These are phyloP conservation scores for Talpa occidentalis DNA, from an alignment of 2,113 vertebrate genomes.

Conservation along the genomic window DNA sequence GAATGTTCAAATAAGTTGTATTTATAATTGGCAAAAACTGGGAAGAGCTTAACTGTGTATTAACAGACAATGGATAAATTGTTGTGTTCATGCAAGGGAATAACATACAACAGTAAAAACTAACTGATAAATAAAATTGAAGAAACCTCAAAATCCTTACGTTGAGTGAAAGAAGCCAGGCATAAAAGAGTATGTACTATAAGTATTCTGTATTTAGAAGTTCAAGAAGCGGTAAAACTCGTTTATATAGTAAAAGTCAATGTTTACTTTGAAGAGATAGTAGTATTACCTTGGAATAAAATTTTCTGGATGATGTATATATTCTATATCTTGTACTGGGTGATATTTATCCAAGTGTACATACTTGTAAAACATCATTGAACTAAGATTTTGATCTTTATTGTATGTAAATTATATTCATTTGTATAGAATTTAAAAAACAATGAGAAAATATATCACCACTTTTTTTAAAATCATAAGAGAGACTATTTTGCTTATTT, in stretches of 20 bases:
- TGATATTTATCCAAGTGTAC: not conserved
- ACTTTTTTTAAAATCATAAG: not conserved
- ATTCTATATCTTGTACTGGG: not conserved
- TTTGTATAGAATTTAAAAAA: not conserved
- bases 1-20: not conserved
- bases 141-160: not conserved
- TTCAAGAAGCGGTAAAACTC: not conserved
- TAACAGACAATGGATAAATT: not conserved
- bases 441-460: not conserved
- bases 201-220: not conserved
- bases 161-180: not conserved
- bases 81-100: not conserved
- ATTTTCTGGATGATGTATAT: not conserved
- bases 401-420: not conserved
- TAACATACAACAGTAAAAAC: not conserved
- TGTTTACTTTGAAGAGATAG: not conserved
- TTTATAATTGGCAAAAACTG: not conserved
- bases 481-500: not conserved
- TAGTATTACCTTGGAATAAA: not conserved
- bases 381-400: constrained; percentile 11
- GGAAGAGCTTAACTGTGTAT: not conserved
- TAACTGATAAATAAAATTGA: not conserved
- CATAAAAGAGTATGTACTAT: not conserved
- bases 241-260: not conserved
- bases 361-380: not conserved